Evolutionary conservation across 2,113 vertebrate genomes (phyloP).

Genomic region (Ciconia boyciana): DNA sequence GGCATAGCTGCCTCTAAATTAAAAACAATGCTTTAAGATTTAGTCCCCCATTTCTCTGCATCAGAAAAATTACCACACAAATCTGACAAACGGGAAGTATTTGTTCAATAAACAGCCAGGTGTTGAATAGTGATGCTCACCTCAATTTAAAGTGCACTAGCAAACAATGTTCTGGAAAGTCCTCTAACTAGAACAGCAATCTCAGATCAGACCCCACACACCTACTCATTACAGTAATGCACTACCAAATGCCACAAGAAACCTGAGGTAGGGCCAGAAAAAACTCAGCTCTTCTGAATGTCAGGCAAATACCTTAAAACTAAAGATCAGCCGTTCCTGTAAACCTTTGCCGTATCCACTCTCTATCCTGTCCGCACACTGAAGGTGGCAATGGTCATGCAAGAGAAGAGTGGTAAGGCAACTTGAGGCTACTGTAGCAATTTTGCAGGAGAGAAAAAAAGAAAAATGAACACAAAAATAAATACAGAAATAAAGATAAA

Average conservation of each 20-base stretch:
- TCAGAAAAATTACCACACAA: not conserved
- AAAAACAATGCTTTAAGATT: not conserved
- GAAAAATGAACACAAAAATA: not conserved
- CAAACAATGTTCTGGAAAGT: not conserved
- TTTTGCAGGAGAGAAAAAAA: not conserved
- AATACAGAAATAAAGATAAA: not conserved
- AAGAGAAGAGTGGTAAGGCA: not conserved
- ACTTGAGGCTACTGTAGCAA: not conserved
- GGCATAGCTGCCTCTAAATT: not conserved
- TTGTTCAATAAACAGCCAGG: not conserved
- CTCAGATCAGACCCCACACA: not conserved
- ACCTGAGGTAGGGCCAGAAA: not conserved
- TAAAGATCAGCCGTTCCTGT: not conserved
- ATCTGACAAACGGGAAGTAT: not conserved
- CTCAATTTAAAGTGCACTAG: not conserved
- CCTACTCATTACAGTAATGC: fast-evolving
- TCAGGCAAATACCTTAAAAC: not conserved
- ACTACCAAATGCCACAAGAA: not conserved
- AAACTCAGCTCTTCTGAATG: not conserved
- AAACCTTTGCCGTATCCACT: too few species aligned
- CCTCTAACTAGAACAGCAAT: not conserved
- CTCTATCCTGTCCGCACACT: too few species aligned
- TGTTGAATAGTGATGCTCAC: not conserved
- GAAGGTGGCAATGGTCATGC: not conserved
- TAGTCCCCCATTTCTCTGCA: not conserved